phyloP scores from a whole-genome alignment of 2,113 vertebrate genomes.

The Phodopus roborovskii region DNA sequence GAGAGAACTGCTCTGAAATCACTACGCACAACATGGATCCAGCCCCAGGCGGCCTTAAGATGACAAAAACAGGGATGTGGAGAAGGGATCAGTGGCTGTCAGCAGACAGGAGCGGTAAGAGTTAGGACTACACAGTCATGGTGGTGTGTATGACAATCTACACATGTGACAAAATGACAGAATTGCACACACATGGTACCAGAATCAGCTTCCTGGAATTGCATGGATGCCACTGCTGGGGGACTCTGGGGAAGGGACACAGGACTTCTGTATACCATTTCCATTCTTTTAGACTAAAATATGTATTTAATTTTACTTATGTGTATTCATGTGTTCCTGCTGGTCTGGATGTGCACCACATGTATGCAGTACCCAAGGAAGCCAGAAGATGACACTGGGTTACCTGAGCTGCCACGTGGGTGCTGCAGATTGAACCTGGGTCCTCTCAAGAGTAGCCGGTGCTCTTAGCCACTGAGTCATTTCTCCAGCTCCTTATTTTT shows the following conservation, averaged over 20 bases:
- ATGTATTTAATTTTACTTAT: not conserved
- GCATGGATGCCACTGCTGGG: not conserved
- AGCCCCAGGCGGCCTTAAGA: not conserved
- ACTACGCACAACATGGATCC: not conserved
- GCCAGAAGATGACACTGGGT: not conserved
- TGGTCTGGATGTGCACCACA: not conserved
- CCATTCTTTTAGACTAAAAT: not conserved
- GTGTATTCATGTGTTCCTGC: not conserved
- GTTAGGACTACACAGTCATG: not conserved
- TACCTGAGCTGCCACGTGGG: not conserved
- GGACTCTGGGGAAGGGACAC: no score
- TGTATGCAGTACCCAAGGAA: not conserved
- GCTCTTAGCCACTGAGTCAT: not conserved
- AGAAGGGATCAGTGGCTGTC: not conserved
- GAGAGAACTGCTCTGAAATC: not conserved
- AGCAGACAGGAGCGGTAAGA: not conserved
- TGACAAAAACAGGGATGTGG: not conserved
- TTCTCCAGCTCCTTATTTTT: not conserved
- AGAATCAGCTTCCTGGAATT: not conserved
- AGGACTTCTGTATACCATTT: not conserved
- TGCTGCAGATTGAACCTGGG: not conserved
- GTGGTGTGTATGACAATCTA: no score
- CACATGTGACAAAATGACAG: not conserved
- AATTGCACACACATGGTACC: not conserved
- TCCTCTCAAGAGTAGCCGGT: not conserved